These are phyloP conservation scores for Apantesis nais DNA, from an alignment of 2,888 invertebrate genomes.

Conservation along the genomic window DNA sequence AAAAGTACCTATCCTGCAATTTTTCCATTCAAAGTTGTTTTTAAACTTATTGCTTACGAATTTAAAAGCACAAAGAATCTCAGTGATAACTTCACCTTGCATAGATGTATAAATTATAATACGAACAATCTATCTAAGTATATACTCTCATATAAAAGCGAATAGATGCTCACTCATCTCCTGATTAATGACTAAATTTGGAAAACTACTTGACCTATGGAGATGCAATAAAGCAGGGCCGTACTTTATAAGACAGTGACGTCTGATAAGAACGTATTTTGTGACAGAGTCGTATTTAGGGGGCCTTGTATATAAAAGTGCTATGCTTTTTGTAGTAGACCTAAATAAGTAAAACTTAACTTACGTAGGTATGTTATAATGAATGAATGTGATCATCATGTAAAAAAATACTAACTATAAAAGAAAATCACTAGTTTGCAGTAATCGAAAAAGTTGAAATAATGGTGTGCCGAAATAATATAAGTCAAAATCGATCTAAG, in stretches of 20 bases:
- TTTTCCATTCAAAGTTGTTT: conserved; percentile 36
- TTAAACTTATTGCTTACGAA: background rate
- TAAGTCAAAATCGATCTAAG: too few species aligned
- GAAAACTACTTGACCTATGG: background rate
- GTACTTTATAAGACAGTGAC: background rate
- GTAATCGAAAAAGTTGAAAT: too few species aligned
- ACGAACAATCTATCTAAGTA: background rate
- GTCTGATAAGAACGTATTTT: background rate
- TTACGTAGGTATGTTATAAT: too few species aligned
- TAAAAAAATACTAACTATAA: too few species aligned
- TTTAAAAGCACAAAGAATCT: conserved; percentile 5
- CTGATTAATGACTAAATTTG: background rate
- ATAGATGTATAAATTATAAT: background rate
- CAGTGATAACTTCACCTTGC: background rate
- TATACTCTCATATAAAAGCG: background rate
- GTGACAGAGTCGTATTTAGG: background rate
- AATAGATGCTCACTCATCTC: background rate
- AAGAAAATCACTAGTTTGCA: too few species aligned
- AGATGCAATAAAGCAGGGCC: background rate
- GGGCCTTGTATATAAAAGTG: background rate
- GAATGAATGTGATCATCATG: too few species aligned
- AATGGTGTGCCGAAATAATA: too few species aligned
- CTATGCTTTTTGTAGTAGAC: background rate
- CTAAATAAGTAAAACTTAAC: too few species aligned
- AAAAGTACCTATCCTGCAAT: conserved; percentile 36